Base-by-base conservation (phyloP, 2,797 vertebrate species). In the Pteronotus mesoamericanus region DNA sequence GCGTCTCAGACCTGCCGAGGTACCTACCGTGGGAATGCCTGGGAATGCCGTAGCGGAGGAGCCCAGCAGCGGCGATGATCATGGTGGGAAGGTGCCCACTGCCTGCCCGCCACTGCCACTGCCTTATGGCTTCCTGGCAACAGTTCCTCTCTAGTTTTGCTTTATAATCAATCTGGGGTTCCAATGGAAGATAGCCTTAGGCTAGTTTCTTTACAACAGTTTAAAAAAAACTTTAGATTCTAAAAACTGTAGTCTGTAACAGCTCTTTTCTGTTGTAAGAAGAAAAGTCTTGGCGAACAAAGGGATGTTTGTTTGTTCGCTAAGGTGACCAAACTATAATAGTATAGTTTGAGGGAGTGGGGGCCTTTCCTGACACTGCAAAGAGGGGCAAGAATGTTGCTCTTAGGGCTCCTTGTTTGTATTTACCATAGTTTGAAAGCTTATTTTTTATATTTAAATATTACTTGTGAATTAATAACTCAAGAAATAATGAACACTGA, bases 31-130 rank as follows among this genome's bases (percentile, higher is more conserved):
- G 83, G 32, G 7, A 5, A 6, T 42, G 83, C 37, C 29, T 19
- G 19, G 32, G 9, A 29, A 29, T 14, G 59, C 59, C 6, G 11
- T 7, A n/a, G 51, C 57, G 2, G 34, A 15, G 88, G 39, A 3
- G 10, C 16, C 15, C 32, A 26, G 53, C 32, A 0, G 34, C 18
- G 39, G 37, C 9, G n/a, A 2, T 2, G 24, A 4, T 7, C 32
- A 6, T 1, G 34, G 3, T 11, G 22, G 5, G 6, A 9, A 11
- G 71, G 21, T 29, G 53, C 14, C 79, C 24, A 1, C 42, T 1
- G 1, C 39, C 46, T 9, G 61, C 37, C 0, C 1, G 32, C 42
- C 4, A 0, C 29, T 3, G 78, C 5, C 29, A 9, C n/a, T 55
- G 12, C 11, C 1, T 19, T 26, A 1, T 18, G 51, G 1, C 19